Evolutionary conservation across 2,113 vertebrate species (phyloP).

Genomic region (Myotis brandtii): DNA sequence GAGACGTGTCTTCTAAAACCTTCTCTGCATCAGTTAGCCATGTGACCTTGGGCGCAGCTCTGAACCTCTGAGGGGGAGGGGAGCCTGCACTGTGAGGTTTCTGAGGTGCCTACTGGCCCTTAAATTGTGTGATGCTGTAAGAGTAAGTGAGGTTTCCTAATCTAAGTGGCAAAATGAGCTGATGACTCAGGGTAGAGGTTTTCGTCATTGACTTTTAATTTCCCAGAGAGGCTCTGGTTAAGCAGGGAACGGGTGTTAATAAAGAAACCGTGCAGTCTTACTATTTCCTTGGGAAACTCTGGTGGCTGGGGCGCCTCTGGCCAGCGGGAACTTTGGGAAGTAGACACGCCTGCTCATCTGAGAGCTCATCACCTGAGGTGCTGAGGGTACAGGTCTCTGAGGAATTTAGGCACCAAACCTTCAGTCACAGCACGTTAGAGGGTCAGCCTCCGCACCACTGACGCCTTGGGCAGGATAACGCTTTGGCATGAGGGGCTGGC

Average conservation of each 20-base stretch:
- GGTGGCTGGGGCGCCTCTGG: neutral
- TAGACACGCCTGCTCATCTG: neutral
- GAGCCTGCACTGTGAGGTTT: neutral
- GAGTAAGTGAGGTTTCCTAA: conserved; percentile 43
- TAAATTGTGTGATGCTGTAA: neutral
- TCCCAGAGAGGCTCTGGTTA: neutral
- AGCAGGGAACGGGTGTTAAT: conserved; percentile 56
- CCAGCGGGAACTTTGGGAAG: neutral
- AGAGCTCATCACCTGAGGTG: neutral
- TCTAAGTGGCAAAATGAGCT: conserved; percentile 28
- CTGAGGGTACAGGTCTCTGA: neutral
- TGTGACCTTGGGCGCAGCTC: neutral
- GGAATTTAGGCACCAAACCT: neutral
- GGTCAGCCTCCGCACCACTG: no score
- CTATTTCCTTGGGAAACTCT: conserved; percentile 6
- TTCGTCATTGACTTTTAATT: conserved; percentile 6
- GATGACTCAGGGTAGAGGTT: conserved; percentile 39
- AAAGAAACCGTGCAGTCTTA: neutral
- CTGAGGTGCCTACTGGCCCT: neutral
- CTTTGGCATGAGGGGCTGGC: no score
- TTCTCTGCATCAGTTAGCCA: neutral
- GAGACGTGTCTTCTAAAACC: neutral
- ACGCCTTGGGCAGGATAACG: no score
- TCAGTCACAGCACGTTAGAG: neutral
- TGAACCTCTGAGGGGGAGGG: neutral